Conservation (phyloP, 2,113 vertebrate species). For the Myrmecophaga tridactyla region DNA sequence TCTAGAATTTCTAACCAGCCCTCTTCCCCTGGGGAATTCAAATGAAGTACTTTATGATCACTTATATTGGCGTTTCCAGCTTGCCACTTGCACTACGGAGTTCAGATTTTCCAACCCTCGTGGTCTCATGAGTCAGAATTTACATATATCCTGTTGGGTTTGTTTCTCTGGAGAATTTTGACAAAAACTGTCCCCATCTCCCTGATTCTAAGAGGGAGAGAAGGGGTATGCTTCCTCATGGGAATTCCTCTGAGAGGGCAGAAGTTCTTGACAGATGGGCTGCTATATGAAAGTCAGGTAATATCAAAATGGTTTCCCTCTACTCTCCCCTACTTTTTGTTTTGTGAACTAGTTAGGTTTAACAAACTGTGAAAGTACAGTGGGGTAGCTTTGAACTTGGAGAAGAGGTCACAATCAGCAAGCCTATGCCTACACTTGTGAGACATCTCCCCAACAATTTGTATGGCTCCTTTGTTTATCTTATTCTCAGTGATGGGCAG, state of each 20-base stretch:
- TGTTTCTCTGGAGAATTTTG: too few relatives aligned
- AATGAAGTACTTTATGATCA: too few relatives aligned
- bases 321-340: not conserved
- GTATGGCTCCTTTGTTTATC: not conserved
- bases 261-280: not conserved
- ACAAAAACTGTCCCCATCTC: not conserved
- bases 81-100: too few relatives aligned
- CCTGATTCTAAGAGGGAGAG: not conserved
- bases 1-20: too few relatives aligned
- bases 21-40: too few relatives aligned
- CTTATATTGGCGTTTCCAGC: too few relatives aligned
- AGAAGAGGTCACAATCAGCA: not conserved
- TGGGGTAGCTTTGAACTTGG: not conserved
- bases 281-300: not conserved
- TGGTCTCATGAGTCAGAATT: too few relatives aligned
- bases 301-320: not conserved
- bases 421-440: not conserved
- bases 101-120: too few relatives aligned
- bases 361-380: not conserved
- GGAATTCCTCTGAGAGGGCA: not conserved
- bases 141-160: too few relatives aligned
- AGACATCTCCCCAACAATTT: not conserved
- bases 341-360: not conserved
- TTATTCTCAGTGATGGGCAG: not conserved
- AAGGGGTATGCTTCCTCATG: not conserved